Evolutionary conservation across 2,797 vertebrate species (phyloP).

Genomic region (Pseudotriccus pelzelni): DNA sequence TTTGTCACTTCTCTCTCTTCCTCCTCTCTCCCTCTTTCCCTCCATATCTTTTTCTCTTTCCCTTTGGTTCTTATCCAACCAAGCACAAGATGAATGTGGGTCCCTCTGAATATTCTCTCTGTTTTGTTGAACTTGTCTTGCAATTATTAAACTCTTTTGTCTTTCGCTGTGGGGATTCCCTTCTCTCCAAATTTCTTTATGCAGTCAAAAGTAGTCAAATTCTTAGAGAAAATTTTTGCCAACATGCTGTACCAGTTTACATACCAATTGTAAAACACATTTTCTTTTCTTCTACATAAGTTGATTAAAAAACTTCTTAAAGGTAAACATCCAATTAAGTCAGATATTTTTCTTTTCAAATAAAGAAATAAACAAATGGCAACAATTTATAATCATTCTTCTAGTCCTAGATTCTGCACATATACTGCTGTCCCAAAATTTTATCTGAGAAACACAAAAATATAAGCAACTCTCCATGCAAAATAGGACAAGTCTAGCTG

Average conservation of each 20-base stretch:
- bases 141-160: neutral
- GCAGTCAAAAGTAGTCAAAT: neutral
- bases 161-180: neutral
- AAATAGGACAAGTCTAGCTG: neutral
- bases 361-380: neutral
- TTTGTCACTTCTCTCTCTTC: neutral
- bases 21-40: neutral
- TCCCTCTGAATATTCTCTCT: neutral
- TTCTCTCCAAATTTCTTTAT: neutral
- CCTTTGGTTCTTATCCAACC: neutral
- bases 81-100: neutral
- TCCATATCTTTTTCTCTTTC: neutral
- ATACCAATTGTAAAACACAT: neutral
- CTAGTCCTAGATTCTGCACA: neutral
- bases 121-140: neutral
- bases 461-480: neutral
- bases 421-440: neutral
- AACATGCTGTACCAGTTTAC: neutral
- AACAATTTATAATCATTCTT: neutral
- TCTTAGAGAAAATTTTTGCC: neutral
- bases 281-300: neutral
- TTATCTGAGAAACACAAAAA: neutral
- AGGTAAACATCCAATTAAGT: neutral
- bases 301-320: neutral
- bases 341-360: neutral